These are phyloP conservation scores for Stenodera caucasica DNA, from an alignment of 2,888 invertebrate species.

Conservation along the genomic window DNA sequence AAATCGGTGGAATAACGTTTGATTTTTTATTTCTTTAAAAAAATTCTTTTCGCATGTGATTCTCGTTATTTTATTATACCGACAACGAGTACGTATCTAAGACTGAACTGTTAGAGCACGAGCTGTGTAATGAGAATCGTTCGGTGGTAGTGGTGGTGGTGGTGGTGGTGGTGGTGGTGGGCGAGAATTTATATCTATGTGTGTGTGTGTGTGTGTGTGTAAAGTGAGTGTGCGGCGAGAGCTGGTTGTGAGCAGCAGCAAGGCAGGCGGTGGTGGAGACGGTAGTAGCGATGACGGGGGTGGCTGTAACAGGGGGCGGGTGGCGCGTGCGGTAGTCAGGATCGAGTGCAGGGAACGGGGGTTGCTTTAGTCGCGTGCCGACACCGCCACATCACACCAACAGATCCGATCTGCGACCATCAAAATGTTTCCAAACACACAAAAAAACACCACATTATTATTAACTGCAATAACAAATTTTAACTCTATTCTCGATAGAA, in stretches of 20 bases:
- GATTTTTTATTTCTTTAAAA: neutral
- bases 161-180: slow-evolving; percentile 20
- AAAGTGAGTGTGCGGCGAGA: slow-evolving; percentile 31
- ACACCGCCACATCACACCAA: slow-evolving; percentile 57
- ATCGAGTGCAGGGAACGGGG: slow-evolving; percentile 42
- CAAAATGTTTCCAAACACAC: slow-evolving; percentile 39
- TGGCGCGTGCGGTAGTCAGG: slow-evolving; percentile 49
- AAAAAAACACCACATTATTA: neutral
- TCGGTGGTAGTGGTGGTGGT: slow-evolving; percentile 22
- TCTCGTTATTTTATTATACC: neutral
- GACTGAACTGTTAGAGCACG: slow-evolving; percentile 23
- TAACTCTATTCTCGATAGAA: no score
- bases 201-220: slow-evolving; percentile 19
- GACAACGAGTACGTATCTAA: slow-evolving; percentile 12
- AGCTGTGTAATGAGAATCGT: slow-evolving; percentile 19
- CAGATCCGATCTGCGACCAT: slow-evolving; percentile 43
- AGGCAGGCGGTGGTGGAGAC: slow-evolving; percentile 29
- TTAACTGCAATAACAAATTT: no score
- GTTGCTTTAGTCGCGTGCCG: slow-evolving; percentile 57
- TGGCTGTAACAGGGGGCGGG: slow-evolving; percentile 38
- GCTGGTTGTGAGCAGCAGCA: slow-evolving; percentile 29
- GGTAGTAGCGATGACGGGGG: slow-evolving; percentile 33
- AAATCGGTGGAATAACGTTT: no score
- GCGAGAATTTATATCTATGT: slow-evolving; percentile 4
- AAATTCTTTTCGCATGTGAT: neutral